Evolutionary conservation across 2,797 vertebrate species (phyloP), one percentile per base, ranked within the genome.

Genomic region (Neomorphus geoffroyi): DNA sequence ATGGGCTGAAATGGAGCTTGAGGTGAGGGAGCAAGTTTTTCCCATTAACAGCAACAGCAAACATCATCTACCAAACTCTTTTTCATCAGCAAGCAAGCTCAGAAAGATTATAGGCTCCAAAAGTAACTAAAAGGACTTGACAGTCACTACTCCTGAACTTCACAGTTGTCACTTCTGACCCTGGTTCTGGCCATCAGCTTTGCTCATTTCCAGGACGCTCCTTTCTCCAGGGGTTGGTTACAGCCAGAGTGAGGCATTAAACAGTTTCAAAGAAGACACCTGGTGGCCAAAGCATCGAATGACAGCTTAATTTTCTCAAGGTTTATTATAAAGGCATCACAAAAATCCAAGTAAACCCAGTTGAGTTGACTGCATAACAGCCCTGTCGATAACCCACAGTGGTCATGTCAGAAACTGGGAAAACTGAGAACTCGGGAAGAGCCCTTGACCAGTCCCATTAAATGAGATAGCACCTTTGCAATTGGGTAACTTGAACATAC

Each of bases 231-330:
- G 50, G 54, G 13, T 71, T 79, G 66, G 35, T 94, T 90, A 48
- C 27, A 84, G 88, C 32, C 86, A 64, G 11, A 84, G 77, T 46
- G 39, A 65, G 70, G 53, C 15, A 64, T 13, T 28, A 51, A 39
- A 62, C 77, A 93, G 65, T 92, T 83, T 69, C 95, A 61, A 18
- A 88, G 88, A 90, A 93, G 96, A 94, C 96, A 90, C 69, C 96
- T 95, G 86, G 91, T 80, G 97, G 96, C 73, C 90, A 90, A 33
- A 30, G 51, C 67, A 24, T 41, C 78, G 65, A 88, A 95, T 32
- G 69, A 72, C 93, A 94, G 30, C 8, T 79, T 8, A 2, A 28
- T 56, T 86, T 79, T 41, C 70, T 46, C 39, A 17, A 33, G 7
- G 7, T 27, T 86, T n/a, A 24, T 60, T 18, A 23, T 2, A 61